These are phyloP conservation scores for Peromyscus leucopus DNA, from an alignment of 2,113 vertebrate species.

Conservation along the genomic window DNA sequence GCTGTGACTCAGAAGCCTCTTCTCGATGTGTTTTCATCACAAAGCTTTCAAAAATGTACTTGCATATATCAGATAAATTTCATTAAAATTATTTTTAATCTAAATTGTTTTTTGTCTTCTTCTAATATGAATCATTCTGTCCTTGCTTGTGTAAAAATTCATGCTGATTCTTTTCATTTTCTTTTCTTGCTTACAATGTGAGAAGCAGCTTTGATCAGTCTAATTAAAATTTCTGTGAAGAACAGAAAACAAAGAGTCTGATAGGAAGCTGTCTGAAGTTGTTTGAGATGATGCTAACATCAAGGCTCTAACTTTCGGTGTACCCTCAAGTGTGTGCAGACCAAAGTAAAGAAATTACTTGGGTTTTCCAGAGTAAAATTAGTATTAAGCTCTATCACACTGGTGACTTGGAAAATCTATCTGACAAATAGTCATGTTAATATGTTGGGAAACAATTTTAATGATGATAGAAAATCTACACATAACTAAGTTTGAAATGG, in stretches of 20 bases:
- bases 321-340: conserved; percentile 77
- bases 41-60: conserved; percentile 63
- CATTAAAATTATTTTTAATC: conserved; percentile 62
- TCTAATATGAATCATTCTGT: conserved; percentile 53
- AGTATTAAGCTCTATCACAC: not conserved
- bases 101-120: conserved; percentile 1
- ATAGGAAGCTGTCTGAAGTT: conserved; percentile 64
- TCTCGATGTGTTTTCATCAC: conserved; percentile 48
- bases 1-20: conserved; percentile 52
- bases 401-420: not conserved
- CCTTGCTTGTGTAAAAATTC: conserved; percentile 71
- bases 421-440: not conserved
- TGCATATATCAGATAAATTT: conserved; percentile 71
- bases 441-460: not conserved
- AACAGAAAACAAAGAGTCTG: conserved; percentile 83
- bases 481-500: rapidly evolving
- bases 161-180: conserved; percentile 60
- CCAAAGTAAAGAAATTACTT: conserved; percentile 75
- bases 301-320: conserved; percentile 72
- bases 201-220: conserved; percentile 82
- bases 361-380: conserved; percentile 43
- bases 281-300: conserved; percentile 80
- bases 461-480: not conserved
- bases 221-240: conserved; percentile 86
- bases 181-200: conserved; percentile 76